Conservation (phyloP, 1,140 invertebrate species). For the Temnothorax curvispinosus region DNA sequence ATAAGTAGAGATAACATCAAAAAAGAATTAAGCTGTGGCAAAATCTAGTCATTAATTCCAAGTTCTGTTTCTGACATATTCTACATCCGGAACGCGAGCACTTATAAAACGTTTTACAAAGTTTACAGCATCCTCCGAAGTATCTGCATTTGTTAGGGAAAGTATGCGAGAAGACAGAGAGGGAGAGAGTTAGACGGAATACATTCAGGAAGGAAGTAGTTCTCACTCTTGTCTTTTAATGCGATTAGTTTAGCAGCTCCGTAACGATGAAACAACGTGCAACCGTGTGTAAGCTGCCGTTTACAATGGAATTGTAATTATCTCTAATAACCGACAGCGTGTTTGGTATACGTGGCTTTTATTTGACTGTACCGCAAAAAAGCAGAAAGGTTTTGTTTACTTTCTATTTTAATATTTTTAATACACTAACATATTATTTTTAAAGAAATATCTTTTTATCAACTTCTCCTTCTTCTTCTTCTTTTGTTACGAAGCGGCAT, state of each 20-base stretch:
- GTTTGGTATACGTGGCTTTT: slow-evolving; percentile 15
- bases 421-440: not conserved
- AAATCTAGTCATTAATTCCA: slow-evolving; percentile 42
- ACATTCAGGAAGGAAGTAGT: slow-evolving; percentile 38
- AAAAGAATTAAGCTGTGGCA: slow-evolving; percentile 15
- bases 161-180: slow-evolving; percentile 23
- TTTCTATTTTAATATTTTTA: not conserved
- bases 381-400: not conserved
- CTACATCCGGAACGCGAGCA: slow-evolving; percentile 5
- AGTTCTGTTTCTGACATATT: slow-evolving; percentile 33
- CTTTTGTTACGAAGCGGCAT: not conserved
- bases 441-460: not conserved
- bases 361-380: not conserved
- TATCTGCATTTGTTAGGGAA: slow-evolving; percentile 53
- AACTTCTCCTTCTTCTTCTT: not conserved
- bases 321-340: slow-evolving; percentile 40
- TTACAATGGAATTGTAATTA: slow-evolving; percentile 43
- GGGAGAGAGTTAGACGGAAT: slow-evolving; percentile 9
- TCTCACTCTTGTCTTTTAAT: slow-evolving; percentile 57
- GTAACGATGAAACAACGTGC: slow-evolving; percentile 24
- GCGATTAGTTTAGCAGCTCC: slow-evolving; percentile 47
- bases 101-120: slow-evolving; percentile 52
- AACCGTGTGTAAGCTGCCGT: slow-evolving; percentile 15
- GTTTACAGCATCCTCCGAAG: slow-evolving; percentile 37
- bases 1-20: slow-evolving; percentile 4